Base-by-base conservation (phyloP, 2,888 invertebrate genomes). In the Acrocera orbiculus region DNA sequence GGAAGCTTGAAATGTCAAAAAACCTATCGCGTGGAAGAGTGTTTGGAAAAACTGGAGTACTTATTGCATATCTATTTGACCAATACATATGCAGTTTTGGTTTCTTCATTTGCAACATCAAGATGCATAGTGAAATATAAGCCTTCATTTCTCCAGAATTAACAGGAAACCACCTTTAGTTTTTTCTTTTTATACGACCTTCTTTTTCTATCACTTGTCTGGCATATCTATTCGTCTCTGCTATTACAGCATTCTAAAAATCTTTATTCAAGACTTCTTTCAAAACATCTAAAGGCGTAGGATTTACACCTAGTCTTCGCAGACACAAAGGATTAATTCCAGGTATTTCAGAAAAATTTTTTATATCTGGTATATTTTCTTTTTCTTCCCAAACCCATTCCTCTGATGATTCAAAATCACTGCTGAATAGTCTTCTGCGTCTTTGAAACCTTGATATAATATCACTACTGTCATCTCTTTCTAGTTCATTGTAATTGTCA, bases 31-130 rank as follows among this genome's bases (percentile, higher is more conserved):
- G 30, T 30, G 30, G 23, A 20, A 22, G 20, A 30, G 22, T 30
- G 13, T 30, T 22, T 30, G 19, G 2, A 30, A 30, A 19, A 13
- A 30, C 11, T 22, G 30, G 13, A 30, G 23, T 30, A 30, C 19
- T 20, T 22, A 20, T 30, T 17, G 22, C 22, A 13, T 30, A 14
- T 10, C 22, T 23, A 13, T 30, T 30, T 20, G 30, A 30, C 30
- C 30, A 30, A 30, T 30, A 22, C 30, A 30, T 30, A 13, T 23
- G 13, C 22, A 30, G 22, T 15, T 30, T 30, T 30, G 30, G 30
- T 30, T n/a, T n/a, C 23, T 30, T 20, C 30, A 30, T 9, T 30
- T 22, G 20, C 20, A 13, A 2, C 30, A 30, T 30, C 30, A 30
- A 22, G 6, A 30, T 22, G 22, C 30, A 30, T 30, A 30, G 22